phyloP scores from a whole-genome alignment of 2,888 invertebrate species.

The Agrotis ipsilon region DNA sequence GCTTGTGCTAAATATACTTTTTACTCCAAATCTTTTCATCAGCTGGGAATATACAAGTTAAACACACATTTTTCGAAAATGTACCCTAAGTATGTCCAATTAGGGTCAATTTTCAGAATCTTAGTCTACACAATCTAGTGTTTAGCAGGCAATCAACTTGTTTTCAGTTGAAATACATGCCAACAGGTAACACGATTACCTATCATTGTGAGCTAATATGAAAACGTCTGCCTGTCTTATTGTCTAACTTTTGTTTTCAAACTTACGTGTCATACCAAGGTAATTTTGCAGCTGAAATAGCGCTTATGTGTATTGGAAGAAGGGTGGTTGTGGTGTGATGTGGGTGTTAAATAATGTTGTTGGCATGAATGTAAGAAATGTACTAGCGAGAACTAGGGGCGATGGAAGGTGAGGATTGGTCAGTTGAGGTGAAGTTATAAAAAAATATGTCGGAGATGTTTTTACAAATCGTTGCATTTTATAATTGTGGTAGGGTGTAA shows the following conservation, averaged over 20 bases:
- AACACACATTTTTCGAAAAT: neutral
- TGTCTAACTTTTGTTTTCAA: slow-evolving; percentile 69
- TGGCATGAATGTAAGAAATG: slow-evolving; percentile 66
- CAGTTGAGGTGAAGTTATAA: slow-evolving; percentile 10
- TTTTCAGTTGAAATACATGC: slow-evolving; percentile 61
- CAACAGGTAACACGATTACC: slow-evolving; percentile 66
- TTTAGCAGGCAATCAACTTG: slow-evolving; percentile 27
- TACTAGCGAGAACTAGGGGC: slow-evolving; percentile 62
- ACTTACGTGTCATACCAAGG: slow-evolving; percentile 54
- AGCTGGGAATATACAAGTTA: no score
- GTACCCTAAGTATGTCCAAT: neutral
- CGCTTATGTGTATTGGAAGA: slow-evolving; percentile 17
- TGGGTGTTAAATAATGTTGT: slow-evolving; percentile 18
- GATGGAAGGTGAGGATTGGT: slow-evolving; percentile 27
- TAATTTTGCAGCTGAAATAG: slow-evolving; percentile 29
- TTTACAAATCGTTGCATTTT: no score
- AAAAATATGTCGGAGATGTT: neutral
- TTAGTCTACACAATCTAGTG: slow-evolving; percentile 27
- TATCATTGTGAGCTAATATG: slow-evolving; percentile 68
- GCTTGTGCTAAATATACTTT: no score
- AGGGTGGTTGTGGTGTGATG: neutral
- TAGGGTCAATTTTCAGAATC: neutral
- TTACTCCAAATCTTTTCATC: no score
- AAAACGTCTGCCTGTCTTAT: slow-evolving; percentile 61
- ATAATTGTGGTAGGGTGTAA: neutral